Percentiles rank a stretch among this genome's conserved stretches.
Evolutionary conservation across 2,888 invertebrate species (phyloP).

Genomic region (Monoplex corrugatus): DNA sequence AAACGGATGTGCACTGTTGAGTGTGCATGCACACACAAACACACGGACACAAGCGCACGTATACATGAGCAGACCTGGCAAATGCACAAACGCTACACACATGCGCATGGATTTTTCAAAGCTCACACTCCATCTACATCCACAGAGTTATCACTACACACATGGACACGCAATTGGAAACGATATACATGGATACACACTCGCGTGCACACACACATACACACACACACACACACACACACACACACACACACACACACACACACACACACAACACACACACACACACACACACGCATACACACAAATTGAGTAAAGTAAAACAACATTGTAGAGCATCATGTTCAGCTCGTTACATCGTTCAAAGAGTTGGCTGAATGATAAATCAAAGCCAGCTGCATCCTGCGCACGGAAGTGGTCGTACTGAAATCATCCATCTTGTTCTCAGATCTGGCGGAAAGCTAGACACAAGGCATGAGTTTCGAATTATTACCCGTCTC

Average conservation of each 20-base stretch:
- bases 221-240: neutral
- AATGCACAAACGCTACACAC: no score
- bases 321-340: neutral
- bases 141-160: no score
- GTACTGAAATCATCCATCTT: constrained; percentile 10
- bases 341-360: neutral
- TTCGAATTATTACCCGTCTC: constrained; percentile 47
- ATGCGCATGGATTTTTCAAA: no score
- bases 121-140: no score
- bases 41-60: no score
- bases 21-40: no score
- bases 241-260: neutral
- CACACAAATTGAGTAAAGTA: neutral
- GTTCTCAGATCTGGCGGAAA: neutral
- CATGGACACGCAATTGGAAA: no score
- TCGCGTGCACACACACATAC: neutral
- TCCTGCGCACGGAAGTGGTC: neutral
- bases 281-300: constrained; percentile 25
- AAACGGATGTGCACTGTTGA: no score
- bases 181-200: no score
- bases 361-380: neutral
- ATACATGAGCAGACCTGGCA: no score
- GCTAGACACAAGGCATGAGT: constrained; percentile 30
- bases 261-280: neutral
- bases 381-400: neutral